phyloP scores from a whole-genome alignment of 2,888 invertebrate genomes.

The Cryptus viduatorius region DNA sequence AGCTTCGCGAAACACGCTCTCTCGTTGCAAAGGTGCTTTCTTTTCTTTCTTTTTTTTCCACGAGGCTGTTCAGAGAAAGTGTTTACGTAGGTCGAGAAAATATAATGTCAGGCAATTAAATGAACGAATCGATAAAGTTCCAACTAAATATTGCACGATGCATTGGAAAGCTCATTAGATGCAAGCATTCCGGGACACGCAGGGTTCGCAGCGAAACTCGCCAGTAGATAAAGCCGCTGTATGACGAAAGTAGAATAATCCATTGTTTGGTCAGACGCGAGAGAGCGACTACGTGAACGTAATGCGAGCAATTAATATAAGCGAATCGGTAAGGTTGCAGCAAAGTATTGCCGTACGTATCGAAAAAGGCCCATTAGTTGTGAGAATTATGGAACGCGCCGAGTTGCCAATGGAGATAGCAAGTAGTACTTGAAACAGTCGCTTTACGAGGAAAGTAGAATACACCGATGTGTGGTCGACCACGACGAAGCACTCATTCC shows the following conservation, averaged over 20 bases:
- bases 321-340: neutral
- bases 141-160: neutral
- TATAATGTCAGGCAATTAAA: constrained; percentile 39
- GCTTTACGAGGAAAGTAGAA: neutral
- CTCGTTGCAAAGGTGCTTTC: constrained; percentile 37
- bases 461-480: neutral
- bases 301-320: neutral
- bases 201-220: neutral
- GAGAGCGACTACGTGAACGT: neutral
- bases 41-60: neutral
- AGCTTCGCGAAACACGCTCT: constrained; percentile 44
- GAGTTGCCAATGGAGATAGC: neutral
- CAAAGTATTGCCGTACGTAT: neutral
- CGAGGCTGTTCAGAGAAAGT: neutral
- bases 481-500: neutral
- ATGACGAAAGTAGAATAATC: neutral
- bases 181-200: neutral
- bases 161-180: neutral
- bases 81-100: neutral
- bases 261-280: neutral
- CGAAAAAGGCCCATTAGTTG: neutral
- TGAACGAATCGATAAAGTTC: constrained; percentile 21
- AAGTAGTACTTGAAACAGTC: neutral
- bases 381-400: neutral
- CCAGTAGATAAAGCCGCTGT: neutral